phyloP scores from a whole-genome alignment of 2,113 vertebrate genomes.

The Petromus typicus region DNA sequence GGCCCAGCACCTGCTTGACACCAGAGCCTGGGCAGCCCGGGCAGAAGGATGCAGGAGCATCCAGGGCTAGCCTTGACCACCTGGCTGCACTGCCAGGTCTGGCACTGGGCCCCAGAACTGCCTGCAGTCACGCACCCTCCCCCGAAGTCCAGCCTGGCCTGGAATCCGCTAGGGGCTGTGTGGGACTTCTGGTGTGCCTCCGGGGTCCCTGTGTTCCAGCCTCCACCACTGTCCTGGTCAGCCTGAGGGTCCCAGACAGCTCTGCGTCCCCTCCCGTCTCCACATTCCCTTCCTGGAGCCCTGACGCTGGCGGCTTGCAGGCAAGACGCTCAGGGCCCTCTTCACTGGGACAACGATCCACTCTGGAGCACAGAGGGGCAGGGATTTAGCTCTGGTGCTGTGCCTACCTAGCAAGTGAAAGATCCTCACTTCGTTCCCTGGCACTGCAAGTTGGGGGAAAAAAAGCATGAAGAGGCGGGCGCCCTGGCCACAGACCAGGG shows the following conservation, averaged over 20 bases:
- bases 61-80: neutral
- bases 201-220: neutral
- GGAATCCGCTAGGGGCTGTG: conserved; percentile 35
- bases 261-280: neutral
- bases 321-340: no score
- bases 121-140: no score
- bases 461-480: neutral
- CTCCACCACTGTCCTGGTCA: neutral
- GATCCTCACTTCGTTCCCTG: no score
- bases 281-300: neutral
- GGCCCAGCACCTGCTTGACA: neutral
- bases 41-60: neutral
- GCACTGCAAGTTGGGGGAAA: no score
- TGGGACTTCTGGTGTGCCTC: neutral
- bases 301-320: neutral
- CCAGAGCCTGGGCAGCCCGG: neutral
- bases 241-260: no score
- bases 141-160: no score
- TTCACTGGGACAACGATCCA: neutral
- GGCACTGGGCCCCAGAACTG: fast-evolving
- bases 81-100: neutral
- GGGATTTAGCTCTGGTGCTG: no score
- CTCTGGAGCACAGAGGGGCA: neutral
- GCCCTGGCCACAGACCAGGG: neutral
- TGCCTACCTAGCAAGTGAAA: no score